Percentiles rank a stretch among this genome's conserved stretches.
Conservation (phyloP, 1,140 invertebrate genomes). For the Pseudoatta argentina region DNA sequence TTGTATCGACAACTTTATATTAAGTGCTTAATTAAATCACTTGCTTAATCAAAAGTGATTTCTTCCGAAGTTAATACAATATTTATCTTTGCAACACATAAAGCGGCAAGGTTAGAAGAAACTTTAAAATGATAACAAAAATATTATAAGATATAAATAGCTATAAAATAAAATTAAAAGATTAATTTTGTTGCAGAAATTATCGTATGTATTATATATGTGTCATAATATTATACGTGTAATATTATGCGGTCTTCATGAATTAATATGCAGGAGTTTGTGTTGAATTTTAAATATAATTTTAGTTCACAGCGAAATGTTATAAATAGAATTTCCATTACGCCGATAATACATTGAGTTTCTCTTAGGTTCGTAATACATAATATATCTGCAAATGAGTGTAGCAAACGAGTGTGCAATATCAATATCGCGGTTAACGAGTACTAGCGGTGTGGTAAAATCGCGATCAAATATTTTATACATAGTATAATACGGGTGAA, state of each 20-base stretch:
- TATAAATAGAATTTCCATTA: slow-evolving; percentile 22
- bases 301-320: not conserved
- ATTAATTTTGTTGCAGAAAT: not conserved
- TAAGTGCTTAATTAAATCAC: not conserved
- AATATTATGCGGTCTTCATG: not conserved
- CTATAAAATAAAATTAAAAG: slow-evolving; percentile 14
- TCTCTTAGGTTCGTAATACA: slow-evolving; percentile 17
- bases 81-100: not conserved
- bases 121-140: not conserved
- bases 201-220: not conserved
- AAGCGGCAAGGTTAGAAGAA: not conserved
- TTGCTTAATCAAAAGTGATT: slow-evolving; percentile 34
- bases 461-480: slow-evolving; percentile 45
- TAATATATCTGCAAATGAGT: slow-evolving; percentile 34
- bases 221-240: not conserved
- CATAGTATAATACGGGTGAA: slow-evolving; percentile 1
- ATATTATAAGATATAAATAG: not conserved
- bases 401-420: slow-evolving; percentile 43
- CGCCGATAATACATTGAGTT: slow-evolving; percentile 6
- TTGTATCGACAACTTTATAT: not conserved
- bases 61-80: slow-evolving; percentile 1
- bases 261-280: slow-evolving; percentile 18
- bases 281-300: slow-evolving; percentile 12
- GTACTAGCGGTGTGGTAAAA: slow-evolving; percentile 35
- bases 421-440: slow-evolving; percentile 48